Evolutionary conservation across 2,113 vertebrate species (phyloP).

Genomic region (Cariama cristata): DNA sequence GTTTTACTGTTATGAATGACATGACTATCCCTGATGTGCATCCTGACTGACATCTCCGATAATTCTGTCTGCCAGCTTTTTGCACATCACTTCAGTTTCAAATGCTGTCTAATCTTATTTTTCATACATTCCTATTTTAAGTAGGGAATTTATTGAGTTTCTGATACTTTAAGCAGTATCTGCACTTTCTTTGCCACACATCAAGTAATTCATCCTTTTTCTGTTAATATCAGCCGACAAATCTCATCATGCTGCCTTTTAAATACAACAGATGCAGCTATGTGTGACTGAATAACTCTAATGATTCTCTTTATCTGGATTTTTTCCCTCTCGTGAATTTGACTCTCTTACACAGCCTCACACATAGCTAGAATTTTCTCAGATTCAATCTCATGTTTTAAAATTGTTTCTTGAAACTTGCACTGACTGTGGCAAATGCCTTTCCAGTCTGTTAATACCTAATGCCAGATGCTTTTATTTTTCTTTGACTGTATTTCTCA

Average conservation of each 20-base stretch:
- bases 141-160: neutral
- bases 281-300: neutral
- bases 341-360: neutral
- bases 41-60: neutral
- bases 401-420: neutral
- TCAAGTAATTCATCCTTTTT: slow-evolving; percentile 1
- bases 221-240: neutral
- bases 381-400: neutral
- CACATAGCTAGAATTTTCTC: neutral
- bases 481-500: neutral
- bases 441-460: neutral
- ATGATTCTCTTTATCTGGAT: neutral
- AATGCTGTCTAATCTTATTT: neutral
- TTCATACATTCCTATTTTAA: neutral
- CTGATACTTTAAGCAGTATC: neutral
- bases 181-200: neutral
- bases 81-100: neutral
- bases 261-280: neutral
- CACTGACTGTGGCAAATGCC: neutral
- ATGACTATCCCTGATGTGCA: neutral
- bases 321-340: neutral
- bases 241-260: neutral
- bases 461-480: neutral
- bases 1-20: neutral
- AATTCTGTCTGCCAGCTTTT: neutral